Evolutionary conservation across 2,888 invertebrate species (phyloP), one percentile per base, ranked within the genome.

Genomic region (Tenodera sinensis): DNA sequence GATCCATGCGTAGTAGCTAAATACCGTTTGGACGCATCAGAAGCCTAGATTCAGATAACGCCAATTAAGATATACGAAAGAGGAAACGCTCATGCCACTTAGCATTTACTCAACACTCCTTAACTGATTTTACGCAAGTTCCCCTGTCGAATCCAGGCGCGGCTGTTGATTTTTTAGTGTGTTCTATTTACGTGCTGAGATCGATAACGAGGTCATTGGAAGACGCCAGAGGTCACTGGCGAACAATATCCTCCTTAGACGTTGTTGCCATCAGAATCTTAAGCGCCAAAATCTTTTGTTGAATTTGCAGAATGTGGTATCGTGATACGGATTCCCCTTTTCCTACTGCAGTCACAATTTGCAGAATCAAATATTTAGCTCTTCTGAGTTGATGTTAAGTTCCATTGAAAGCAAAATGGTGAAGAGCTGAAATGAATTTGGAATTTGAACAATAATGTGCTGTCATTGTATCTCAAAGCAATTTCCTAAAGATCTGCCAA

Each of bases 221-320:
- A 71, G 54, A 71, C 54, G 54, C 54, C 54, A 71, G 54, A 71
- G 25, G 54, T 25, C 54, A 71, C 54, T 71, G 25, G 54, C 54
- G 54, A 71, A 71, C 54, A 15, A 71, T 83, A 27, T 30, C 83
- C 83, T 30, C 83, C 83, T 34, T 9, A 83, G 27, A 34, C 12
- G 28, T 27, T 30, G 27, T 20, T 83, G 83, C 28, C 28, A 30
- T 34, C 27, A 92, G 92, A 90, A 92, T 94, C 92, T 92, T 94
- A 91, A 94, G 93, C 92, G 93, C 93, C 91, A 92, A 93, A 92
- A 91, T 12, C 9, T 42, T 42, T 42, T 12, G 12, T 12, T 12
- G 42, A 71, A 8, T 20, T 54, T 71, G 20, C 54, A 20, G 54
- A 71, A 42, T 34, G 34, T 42, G 12, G 12, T 42, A 12, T 42